phyloP scores from a whole-genome alignment of 2,113 vertebrate genomes.

The Gambusia holbrooki region DNA sequence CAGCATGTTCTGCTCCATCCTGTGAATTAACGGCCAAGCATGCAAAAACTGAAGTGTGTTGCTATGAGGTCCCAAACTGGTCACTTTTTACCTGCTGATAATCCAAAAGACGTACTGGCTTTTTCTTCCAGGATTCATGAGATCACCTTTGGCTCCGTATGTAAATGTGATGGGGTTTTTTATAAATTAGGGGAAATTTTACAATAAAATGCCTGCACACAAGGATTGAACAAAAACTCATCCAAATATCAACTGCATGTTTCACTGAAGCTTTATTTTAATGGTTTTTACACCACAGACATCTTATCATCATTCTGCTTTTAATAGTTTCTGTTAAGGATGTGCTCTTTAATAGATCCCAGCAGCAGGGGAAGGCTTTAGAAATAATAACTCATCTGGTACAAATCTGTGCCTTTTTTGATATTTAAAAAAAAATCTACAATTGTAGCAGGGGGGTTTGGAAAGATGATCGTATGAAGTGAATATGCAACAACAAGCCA shows the following conservation, averaged over 20 bases:
- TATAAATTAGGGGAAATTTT: not conserved
- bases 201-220: not conserved
- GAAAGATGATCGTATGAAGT: slow-evolving; percentile 21
- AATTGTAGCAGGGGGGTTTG: slow-evolving; percentile 25
- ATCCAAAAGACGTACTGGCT: not conserved
- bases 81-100: not conserved
- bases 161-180: no score
- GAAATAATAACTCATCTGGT: slow-evolving; percentile 27
- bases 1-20: slow-evolving; percentile 87
- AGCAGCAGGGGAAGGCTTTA: slow-evolving; percentile 41
- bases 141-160: not conserved
- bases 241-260: not conserved
- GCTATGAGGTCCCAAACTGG: not conserved
- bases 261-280: slow-evolving; percentile 36
- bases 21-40: slow-evolving; percentile 70
- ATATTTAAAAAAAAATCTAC: slow-evolving; percentile 17
- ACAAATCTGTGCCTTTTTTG: slow-evolving; percentile 53
- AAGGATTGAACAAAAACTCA: not conserved
- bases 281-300: slow-evolving; percentile 12
- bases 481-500: slow-evolving; percentile 57
- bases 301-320: slow-evolving; percentile 28
- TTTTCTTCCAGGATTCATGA: not conserved
- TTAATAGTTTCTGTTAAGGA: slow-evolving; percentile 43
- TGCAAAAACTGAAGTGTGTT: not conserved
- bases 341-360: slow-evolving; percentile 48